Evolutionary conservation across 53 echinoderm and acorn worm species (phyloP).

Genomic region (Holothuria scabra): DNA sequence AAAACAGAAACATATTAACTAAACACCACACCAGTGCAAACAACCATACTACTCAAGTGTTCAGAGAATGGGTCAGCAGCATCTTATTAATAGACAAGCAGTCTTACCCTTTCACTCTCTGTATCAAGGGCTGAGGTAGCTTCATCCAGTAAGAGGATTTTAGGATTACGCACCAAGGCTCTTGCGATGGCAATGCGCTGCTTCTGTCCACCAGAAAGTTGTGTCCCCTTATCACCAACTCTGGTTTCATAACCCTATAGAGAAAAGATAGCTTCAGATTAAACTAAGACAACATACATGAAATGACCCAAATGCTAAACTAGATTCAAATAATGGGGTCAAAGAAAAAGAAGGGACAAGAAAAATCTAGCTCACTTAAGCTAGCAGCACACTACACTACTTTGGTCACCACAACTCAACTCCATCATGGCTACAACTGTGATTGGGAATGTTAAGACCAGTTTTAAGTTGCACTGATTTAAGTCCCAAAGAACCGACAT

Average conservation of each 20-base stretch:
- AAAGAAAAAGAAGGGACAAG: neutral
- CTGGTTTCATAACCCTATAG: conserved; percentile 83
- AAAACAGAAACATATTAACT: too few relatives aligned
- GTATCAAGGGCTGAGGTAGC: conserved; percentile 96
- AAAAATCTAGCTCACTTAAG: too few relatives aligned
- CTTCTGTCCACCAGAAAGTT: conserved; percentile 93
- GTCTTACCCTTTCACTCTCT: conserved; percentile 90
- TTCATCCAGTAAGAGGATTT: conserved; percentile 91
- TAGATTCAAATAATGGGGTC: neutral
- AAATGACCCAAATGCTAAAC: neutral
- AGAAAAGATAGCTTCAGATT: neutral
- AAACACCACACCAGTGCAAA: too few relatives aligned
- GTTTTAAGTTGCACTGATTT: too few relatives aligned
- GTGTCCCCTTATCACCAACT: conserved; percentile 86
- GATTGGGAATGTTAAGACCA: too few relatives aligned
- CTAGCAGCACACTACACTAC: too few relatives aligned
- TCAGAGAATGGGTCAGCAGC: too few relatives aligned
- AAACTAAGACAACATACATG: neutral
- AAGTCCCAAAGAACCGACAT: too few relatives aligned
- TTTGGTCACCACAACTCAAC: too few relatives aligned
- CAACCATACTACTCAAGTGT: too few relatives aligned
- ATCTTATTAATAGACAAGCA: neutral
- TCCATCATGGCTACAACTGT: too few relatives aligned
- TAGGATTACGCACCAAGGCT: conserved; percentile 85
- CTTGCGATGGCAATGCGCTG: conserved; percentile 92